Evolutionary conservation across 2,797 vertebrate species (phyloP), one percentile per base, ranked within the genome.

Genomic region (Takifugu ocellatus): DNA sequence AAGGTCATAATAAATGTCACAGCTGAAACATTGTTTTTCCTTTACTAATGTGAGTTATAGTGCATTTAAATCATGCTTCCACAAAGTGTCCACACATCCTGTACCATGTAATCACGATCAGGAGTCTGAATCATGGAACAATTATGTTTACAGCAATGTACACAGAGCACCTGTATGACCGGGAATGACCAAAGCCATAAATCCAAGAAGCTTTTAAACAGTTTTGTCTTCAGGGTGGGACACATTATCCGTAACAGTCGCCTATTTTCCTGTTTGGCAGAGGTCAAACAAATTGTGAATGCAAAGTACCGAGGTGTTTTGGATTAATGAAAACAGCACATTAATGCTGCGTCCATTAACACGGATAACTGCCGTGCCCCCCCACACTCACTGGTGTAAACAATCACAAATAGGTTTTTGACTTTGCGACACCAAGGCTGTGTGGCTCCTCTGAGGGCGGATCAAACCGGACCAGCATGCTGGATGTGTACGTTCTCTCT

Each of bases 251-350:
- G 39, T 44, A 33, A 29, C 21, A 46, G 45, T 60, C 24, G 50
- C 26, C 25, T 51, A 31, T 63, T 59, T 60, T 47, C 56, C 31
- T 29, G 15, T 49, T 52, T 25, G 16, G 43, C 42, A 36, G 29
- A 61, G 27, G 16, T 56, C n/a, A 24, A 2, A 45, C 43, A 57
- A 27, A 16, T 46, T 61, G 54, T 31, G 48, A 3, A 0, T 49
- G 53, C 24, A 51, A 72, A 61, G 44, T 16, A 25, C 21, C n/a
- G 7, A 61, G 10, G 55, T 61, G 54, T 16, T 49, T 7, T 2
- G 29, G 48, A 27, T 27, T 56, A 47, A 61, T 72, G 44, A 72
- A 56, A 68, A 60, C 54, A 79, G 66, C 42, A 70, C 39, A 70
- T 5, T 60, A 68, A 68, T 51, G 64, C 51, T 33, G 31, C 31